Evolutionary conservation across 2,888 invertebrate species (phyloP), one percentile per base, ranked within the genome.

Genomic region (Sphaerophoria rueppellii): DNA sequence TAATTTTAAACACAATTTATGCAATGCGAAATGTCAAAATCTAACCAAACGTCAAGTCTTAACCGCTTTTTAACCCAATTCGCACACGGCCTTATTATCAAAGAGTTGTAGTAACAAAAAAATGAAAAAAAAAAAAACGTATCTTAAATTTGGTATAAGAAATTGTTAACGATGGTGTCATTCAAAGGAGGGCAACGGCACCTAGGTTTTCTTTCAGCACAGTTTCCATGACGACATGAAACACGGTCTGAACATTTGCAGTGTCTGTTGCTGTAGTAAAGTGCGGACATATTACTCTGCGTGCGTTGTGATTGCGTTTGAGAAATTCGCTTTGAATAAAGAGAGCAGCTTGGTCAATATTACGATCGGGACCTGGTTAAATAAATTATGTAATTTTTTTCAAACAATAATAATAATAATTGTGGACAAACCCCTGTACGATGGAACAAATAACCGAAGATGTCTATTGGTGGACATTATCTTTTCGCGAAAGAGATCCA

Each of bases 221-320:
- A 89, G 94, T 94, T 90, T 94, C 94, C 94, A 94, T 94, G 78
- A 94, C 94, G 48, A 94, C 93, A 88, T 94, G 94, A 88, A 94
- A 94, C 37, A 94, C 94, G 16, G 94, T 94, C 90, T 94, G 94
- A 43, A 94, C 94, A 90, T 94, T 94, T 87, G 93, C 93, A 34
- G 94, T 95, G 88, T 95, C 94, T 0, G 94, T 95, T 40, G 95
- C 95, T 11, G 94, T 95, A 52, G 94, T 94, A 89, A 94, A 94
- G 90, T 95, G 95, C 2, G 94, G 94, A 89, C 94, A 94, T 37
- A 94, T 91, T 11, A 94, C 93, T 90, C 94, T 93, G 60, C 93
- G 91, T 6, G 93, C 93, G 88, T 93, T 93, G 35, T 92, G 92
- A 89, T 93, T 94, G 86, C 93, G 92, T 86, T 93, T 89, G 37